Conservation (phyloP, 2,113 vertebrate genomes). For the Platichthys stellatus region DNA sequence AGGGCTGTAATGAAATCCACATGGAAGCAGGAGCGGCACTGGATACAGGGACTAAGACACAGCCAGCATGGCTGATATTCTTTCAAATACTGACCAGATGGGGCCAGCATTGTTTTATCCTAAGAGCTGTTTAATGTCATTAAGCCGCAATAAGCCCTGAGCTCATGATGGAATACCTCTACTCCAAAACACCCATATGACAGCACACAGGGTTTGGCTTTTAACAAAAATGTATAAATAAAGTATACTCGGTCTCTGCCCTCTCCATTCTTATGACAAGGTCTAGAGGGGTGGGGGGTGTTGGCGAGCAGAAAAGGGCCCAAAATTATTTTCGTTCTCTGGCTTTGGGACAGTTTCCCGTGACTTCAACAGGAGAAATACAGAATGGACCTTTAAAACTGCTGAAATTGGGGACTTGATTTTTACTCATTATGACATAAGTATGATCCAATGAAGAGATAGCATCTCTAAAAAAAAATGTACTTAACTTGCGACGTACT, state of each 20-base stretch:
- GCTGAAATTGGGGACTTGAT: background rate
- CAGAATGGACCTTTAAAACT: conserved; percentile 27
- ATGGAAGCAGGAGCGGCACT: conserved; percentile 51
- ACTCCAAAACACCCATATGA: conserved; percentile 64
- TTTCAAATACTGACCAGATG: conserved; percentile 81
- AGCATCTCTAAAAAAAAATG: conserved; percentile 19
- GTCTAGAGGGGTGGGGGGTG: conserved; percentile 1
- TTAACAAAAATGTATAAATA: conserved; percentile 67
- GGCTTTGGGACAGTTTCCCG: conserved; percentile 45
- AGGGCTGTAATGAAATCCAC: conserved; percentile 72
- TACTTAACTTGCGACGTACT: conserved; percentile 15
- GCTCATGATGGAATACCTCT: conserved; percentile 64
- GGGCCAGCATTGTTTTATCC: conserved; percentile 78
- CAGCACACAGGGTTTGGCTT: conserved; percentile 56
- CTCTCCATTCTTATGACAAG: conserved; percentile 46
- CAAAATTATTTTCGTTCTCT: conserved; percentile 50
- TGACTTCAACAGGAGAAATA: conserved; percentile 28
- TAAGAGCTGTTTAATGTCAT: conserved; percentile 75
- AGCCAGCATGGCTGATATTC: conserved; percentile 64
- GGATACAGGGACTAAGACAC: conserved; percentile 42
- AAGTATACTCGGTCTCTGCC: conserved; percentile 64
- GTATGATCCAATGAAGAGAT: conserved; percentile 52
- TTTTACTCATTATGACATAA: conserved; percentile 53
- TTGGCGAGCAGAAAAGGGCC: conserved; percentile 13
- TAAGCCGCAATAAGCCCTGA: conserved; percentile 56